Evolutionary conservation across 2,888 invertebrate genomes (phyloP), one percentile per base, ranked within the genome.

Genomic region (Tethea ocularis): DNA sequence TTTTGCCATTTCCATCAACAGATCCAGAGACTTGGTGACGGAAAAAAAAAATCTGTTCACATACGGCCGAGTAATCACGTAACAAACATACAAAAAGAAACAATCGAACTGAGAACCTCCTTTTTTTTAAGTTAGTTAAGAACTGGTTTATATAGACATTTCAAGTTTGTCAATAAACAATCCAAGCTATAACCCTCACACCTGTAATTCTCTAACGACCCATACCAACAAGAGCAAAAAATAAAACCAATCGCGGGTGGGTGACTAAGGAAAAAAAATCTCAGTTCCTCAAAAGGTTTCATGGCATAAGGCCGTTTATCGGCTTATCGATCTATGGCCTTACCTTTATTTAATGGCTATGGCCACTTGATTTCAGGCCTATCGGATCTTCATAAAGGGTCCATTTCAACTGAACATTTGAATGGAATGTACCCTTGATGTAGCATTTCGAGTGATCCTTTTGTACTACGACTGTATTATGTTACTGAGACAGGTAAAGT

Each of bases 261-360:
- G 24, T 4, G 24, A 24, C 6, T 4, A n/a, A n/a, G 10, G 13
- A 23, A 58, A 51, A 56, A 55, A 56, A 46, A 57, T 59, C 56
- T 63, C 64, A 58, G 58, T 57, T 58, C 59, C 20, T 55, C 38
- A 54, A 55, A 59, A 36, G 51, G 62, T 61, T 58, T 61, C 64
- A 55, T 62, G 52, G 61, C 20, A 17, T 33, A 13, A 17, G 29
- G n/a, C 61, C 60, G 59, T 58, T 71, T 81, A 77, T 75, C 74
- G 69, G 61, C 63, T 68, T 73, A 66, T 63, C 64, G 68, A 80
- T 75, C 67, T 73, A 62, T 56, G 68, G 67, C 67, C 46, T 62
- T 69, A 75, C 75, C 74, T 74, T 74, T 72, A 78, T 76, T 75
- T 78, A 77, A 75, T 69, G 61, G 63, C 67, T 70, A 75, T 69